A percentile compares a stretch with the other conserved stretches of the same genome.
Conservation (phyloP, 2,888 invertebrate genomes). For the Chirona hameri region DNA sequence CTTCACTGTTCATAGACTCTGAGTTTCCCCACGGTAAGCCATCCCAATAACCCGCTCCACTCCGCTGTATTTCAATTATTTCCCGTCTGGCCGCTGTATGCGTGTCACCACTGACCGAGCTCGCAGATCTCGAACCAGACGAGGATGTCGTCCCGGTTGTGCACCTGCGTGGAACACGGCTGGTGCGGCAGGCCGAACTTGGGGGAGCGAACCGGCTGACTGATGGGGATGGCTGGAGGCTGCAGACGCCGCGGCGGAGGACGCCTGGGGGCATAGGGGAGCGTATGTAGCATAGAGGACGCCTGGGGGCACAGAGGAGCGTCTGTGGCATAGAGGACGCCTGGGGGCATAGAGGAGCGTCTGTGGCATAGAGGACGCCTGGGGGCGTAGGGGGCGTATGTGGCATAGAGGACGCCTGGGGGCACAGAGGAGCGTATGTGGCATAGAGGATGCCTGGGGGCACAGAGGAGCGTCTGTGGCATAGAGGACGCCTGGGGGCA, state of each 20-base stretch:
- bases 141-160: conserved; percentile 91
- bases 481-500: conserved; percentile 68
- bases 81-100: background rate
- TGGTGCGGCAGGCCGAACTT: conserved; percentile 70
- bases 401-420: too few species aligned
- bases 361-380: conserved; percentile 67
- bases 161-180: conserved; percentile 54
- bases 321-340: conserved; percentile 67
- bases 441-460: conserved; percentile 61
- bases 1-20: too few species aligned
- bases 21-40: too few species aligned
- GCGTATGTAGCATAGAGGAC: conserved; percentile 66
- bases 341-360: background rate
- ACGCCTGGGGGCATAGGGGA: conserved; percentile 48
- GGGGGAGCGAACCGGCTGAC: conserved; percentile 92
- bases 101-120: conserved; percentile 53
- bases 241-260: conserved; percentile 89
- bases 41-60: too few species aligned
- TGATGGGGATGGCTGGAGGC: conserved; percentile 93
- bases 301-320: conserved; percentile 41
- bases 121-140: conserved; percentile 99
- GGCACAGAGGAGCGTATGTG: background rate
- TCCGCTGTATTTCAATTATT: too few species aligned
- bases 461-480: conserved; percentile 45
- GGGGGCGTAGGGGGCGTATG: background rate